Evolutionary conservation across 2,888 invertebrate genomes (phyloP), one percentile per base, ranked within the genome.

Genomic region (Latrodectus hesperus): DNA sequence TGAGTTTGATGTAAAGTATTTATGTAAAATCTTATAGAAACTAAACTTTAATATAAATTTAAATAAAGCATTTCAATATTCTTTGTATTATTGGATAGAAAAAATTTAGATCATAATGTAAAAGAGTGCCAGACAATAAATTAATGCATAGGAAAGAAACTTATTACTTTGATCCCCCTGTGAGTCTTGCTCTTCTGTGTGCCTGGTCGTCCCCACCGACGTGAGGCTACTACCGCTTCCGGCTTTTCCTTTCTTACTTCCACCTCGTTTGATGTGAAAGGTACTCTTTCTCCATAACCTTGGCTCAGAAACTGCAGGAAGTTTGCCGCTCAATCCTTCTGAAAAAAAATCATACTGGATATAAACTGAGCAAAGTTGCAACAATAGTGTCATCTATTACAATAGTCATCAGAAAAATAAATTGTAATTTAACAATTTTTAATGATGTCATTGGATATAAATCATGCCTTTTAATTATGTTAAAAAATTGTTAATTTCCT

Each of bases 231-330:
- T 79, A 26, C 85, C 86, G 60, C 89, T 83, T 49, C 88, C 79
- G 51, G 70, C 82, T 51, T 74, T 65, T 17, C 82, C 72, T 72
- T 89, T 89, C 51, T 86, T 89, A 65, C 87, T 90, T 16, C 90
- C 90, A 76, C 88, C 68, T 65, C 88, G 86, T 55, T 88, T 82
- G 17, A 89, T 87, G 68, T 88, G 88, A n/a, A 88, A 77, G 8
- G 90, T 90, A 22, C 89, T 90, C 75, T 90, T 90, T 17, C 90
- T 89, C 86, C 89, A 90, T 12, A 90, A 70, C 67, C 89, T 85
- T 16, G 90, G 90, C 64, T 90, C 90, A 60, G 90, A 90, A 14
- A 89, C 80, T 38, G 90, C 88, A 53, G 84, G 84, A 26, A 68
- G 71, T 67, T 82, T 83, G 51, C 74, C 75, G 22, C 84, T 86